phyloP scores from a whole-genome alignment of 2,888 invertebrate species.

The Carpatolechia fugitivella region DNA sequence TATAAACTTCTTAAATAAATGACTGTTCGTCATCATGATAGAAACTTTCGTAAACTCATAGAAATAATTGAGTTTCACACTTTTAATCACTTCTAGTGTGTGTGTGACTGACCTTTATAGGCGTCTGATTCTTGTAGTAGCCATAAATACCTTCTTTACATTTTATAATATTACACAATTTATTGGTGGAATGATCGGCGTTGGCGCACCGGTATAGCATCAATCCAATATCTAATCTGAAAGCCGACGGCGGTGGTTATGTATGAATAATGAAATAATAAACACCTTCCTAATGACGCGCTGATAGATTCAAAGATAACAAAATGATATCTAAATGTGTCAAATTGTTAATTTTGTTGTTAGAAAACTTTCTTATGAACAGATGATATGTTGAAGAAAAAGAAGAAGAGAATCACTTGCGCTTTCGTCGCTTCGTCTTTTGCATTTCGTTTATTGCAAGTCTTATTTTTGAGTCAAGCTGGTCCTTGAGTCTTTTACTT shows the following conservation, averaged over 20 bases:
- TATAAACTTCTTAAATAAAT: too few relatives aligned
- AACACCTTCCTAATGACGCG: conserved; percentile 14
- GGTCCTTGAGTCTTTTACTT: too few relatives aligned
- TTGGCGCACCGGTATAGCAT: background rate
- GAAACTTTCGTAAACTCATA: too few relatives aligned
- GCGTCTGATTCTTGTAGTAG: background rate
- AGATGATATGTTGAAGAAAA: too few relatives aligned
- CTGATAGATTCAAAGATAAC: background rate
- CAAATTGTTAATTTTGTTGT: background rate
- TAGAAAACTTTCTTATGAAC: too few relatives aligned
- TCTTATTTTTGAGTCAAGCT: too few relatives aligned
- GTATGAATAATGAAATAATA: conserved; percentile 5
- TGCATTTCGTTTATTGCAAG: too few relatives aligned
- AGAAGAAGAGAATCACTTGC: too few relatives aligned
- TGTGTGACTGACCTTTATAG: background rate
- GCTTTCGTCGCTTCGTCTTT: too few relatives aligned
- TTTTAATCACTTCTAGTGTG: too few relatives aligned
- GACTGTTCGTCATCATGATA: too few relatives aligned
- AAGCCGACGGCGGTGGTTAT: background rate
- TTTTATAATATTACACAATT: background rate
- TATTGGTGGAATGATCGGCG: background rate
- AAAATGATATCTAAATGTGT: background rate
- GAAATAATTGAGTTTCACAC: too few relatives aligned
- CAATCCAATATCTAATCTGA: background rate
- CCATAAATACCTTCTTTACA: background rate